Base-by-base conservation (phyloP, 1,140 invertebrate species). In the Cheumatopsyche charites region DNA sequence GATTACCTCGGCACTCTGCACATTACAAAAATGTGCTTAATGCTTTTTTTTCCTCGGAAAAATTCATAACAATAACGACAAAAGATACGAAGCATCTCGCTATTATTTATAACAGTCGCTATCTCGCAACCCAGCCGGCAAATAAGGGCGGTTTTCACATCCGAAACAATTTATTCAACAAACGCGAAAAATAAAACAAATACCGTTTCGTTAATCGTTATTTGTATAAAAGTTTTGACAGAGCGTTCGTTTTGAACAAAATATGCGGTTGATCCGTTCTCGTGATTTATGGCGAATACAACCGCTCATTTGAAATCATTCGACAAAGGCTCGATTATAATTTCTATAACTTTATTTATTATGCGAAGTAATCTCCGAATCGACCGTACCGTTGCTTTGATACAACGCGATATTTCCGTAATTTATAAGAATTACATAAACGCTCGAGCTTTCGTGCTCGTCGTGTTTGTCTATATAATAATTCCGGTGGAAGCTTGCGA, bases 21-120 rank as follows among this genome's bases (percentile, higher is more conserved):
- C 19, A 23, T 25, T 58, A 26, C 19, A n/a, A 58, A 58, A 58
- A 58, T 58, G 21, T 58, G 19, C 11, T 58, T 36, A 36, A 36
- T 36, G 9, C 29, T 36, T 36, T 36, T 36, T 36, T 36, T 36
- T 9, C 29, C 29, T 36, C 29, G 19, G 4, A 7, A 58, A 58
- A 58, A 12, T n/a, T n/a, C n/a, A n/a, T n/a, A 58, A 58, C 12
- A 58, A 25, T 58, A 58, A 58, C 23, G 55, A 58, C 55, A 23
- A 58, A 58, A 58, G 55, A 58, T 58, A 58, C 55, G 11, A 23
- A 58, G 55, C 21, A 21, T 58, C 23, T 21, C 23, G 23, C 55
- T 25, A 58, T 58, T 58, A 58, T 58, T 58, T 58, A 58, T 23
- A 58, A 26, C 55, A 25, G 55, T 58, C 25, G 55, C 25, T 58